Base-by-base conservation (phyloP, 2,888 invertebrate genomes). In the Macrostomum cliftonense region DNA sequence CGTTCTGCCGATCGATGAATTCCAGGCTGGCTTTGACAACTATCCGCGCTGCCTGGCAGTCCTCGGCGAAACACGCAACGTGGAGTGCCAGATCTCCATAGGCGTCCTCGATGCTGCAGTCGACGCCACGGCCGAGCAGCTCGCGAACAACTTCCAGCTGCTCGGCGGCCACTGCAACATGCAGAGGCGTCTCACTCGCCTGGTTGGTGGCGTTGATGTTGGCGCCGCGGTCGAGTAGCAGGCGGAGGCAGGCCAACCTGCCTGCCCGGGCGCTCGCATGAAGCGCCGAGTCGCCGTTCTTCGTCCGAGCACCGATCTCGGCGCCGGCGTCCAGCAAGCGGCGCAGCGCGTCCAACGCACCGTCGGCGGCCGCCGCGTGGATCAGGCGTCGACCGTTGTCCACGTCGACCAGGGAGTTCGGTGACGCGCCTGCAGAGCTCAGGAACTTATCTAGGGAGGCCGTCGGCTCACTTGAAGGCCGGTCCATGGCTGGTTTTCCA, bases 51-150 rank as follows among this genome's bases (percentile, higher is more conserved):
- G 28, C 28, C 4, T 17, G 21, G 13, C 19, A n/a, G 19, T 17
- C 14, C 16, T 36, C 43, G 7, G 14, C 19, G 5, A n/a, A 14
- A 11, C 16, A 21, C 5, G 43, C 43, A 2, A 43, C 28, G 19
- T 43, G 43, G 21, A 43, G 19, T 2, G 56, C 54, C 42, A 62
- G 62, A 2, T 61, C 61, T n/a, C 63, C 57, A 17, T 58, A 57
- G 5, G 59, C 57, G 55, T 62, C 61, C 36, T 55, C 50, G 40
- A 55, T 50, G 45, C 85, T 82, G 69, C 88, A 89, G 67, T 87
- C 86, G 55, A 88, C 76, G 5, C 11, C 43, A 12, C 11, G 36
- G n/a, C 16, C 5, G 9, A 43, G n/a, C 2, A 43, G 19, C 14
- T 21, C 16, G 7, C n/a, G 16, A 14, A 43, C 43, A 9, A 37